phyloP scores from a whole-genome alignment of 2,113 vertebrate species.

The Oxyura jamaicensis region DNA sequence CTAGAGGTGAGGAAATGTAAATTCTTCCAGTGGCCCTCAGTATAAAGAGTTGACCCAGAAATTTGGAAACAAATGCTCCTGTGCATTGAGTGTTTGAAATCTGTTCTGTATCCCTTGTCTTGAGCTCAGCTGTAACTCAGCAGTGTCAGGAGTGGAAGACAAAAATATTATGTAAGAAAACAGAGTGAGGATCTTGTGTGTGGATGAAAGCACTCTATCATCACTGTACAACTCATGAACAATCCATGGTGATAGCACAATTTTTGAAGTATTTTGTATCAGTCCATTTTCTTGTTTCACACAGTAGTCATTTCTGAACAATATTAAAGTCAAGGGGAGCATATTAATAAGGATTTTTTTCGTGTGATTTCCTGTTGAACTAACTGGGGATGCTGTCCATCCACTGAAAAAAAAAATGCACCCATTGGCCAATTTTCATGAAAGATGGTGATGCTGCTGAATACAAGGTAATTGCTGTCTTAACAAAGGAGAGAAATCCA shows the following conservation, averaged over 20 bases:
- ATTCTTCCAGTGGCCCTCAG: neutral
- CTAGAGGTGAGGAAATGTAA: neutral
- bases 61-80: neutral
- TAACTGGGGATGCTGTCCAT: neutral
- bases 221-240: neutral
- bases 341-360: neutral
- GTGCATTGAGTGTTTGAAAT: neutral
- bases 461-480: neutral
- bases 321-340: neutral
- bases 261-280: neutral
- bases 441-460: neutral
- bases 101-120: neutral
- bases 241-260: neutral
- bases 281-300: neutral
- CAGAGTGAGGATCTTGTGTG: neutral
- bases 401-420: neutral
- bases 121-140: neutral
- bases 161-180: neutral
- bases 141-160: neutral
- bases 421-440: neutral
- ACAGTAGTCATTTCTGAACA: neutral
- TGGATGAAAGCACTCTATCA: neutral
- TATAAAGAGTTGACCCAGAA: neutral
- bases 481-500: neutral
- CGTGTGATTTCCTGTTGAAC: neutral